Base-by-base conservation (phyloP, 2,797 vertebrate species). In the Ispidina picta region DNA sequence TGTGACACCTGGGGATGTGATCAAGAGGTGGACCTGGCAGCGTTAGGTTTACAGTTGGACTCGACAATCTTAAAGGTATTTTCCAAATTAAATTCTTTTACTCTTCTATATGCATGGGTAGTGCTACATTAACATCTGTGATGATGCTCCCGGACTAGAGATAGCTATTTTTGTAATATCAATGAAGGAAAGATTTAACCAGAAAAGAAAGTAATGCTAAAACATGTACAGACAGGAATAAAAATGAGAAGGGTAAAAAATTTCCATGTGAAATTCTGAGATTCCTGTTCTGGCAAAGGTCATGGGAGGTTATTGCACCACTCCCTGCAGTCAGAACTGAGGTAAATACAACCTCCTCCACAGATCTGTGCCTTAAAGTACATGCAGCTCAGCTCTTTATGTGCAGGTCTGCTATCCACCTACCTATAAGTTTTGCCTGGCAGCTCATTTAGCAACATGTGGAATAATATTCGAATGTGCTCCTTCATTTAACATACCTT, bases 341-440 rank as follows among this genome's bases (percentile, higher is more conserved):
- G 74, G 86, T 76, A 73, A 77, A 19, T 16, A 63, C 29, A 51
- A 21, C 33, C 80, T 91, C 80, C 73, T 78, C 64, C 60, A 29
- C 80, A 68, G 22, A 78, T 29, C 74, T 58, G 23, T 51, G 73
- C 71, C 80, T 83, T 90, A 43, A 86, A 89, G 87, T 56, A 58
- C 66, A 51, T 12, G 49, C 22, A 63, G 51, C 63, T 83, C 69
- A 55, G 51, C 56, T 86, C 28, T 72, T 93, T 73, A 14, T 0
- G 0, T n/a, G 28, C 0, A 0, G 33, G 48, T 33, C 76, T 83
- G 66, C 18, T 52, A 86, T 16, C 76, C 85, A 83, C 59, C 87
- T 92, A 83, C 44, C 82, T 80, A 0, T 16, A 49, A 64, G 37
- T 87, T 73, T 83, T 83, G 68, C 41, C 80, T 83, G 75, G 66